phyloP scores from a whole-genome alignment of 2,113 vertebrate species.

The Chaetops frenatus region DNA sequence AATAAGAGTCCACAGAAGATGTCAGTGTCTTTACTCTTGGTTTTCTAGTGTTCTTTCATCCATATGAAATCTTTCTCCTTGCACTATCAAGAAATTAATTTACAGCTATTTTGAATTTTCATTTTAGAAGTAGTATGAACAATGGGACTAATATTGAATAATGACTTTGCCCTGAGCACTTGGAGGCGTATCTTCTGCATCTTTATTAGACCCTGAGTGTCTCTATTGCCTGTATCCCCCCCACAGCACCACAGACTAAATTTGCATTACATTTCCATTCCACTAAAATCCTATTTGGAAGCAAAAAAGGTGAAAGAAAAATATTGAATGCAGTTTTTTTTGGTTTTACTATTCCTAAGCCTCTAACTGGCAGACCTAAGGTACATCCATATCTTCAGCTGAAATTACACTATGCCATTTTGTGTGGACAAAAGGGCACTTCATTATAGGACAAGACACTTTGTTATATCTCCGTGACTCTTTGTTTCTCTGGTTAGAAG shows the following conservation, averaged over 20 bases:
- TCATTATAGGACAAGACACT: not conserved
- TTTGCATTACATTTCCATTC: not conserved
- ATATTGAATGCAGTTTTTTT: accelerated
- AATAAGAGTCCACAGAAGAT: not conserved
- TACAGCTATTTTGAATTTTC: not conserved
- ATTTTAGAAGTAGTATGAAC: not conserved
- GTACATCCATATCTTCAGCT: not conserved
- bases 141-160: not conserved
- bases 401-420: not conserved
- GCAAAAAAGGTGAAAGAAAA: not conserved
- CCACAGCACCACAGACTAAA: not conserved
- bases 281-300: not conserved
- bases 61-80: not conserved
- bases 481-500: not conserved
- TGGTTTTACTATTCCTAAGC: not conserved
- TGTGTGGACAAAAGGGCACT: not conserved
- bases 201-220: not conserved
- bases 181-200: not conserved
- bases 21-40: not conserved
- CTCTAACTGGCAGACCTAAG: not conserved
- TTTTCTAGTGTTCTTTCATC: not conserved
- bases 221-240: not conserved
- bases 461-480: not conserved
- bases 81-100: not conserved
- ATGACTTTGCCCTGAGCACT: not conserved